Percentiles rank a stretch among this genome's conserved stretches.
Evolutionary conservation across 2,797 vertebrate species (phyloP).

Genomic region (Limosa lapponica): DNA sequence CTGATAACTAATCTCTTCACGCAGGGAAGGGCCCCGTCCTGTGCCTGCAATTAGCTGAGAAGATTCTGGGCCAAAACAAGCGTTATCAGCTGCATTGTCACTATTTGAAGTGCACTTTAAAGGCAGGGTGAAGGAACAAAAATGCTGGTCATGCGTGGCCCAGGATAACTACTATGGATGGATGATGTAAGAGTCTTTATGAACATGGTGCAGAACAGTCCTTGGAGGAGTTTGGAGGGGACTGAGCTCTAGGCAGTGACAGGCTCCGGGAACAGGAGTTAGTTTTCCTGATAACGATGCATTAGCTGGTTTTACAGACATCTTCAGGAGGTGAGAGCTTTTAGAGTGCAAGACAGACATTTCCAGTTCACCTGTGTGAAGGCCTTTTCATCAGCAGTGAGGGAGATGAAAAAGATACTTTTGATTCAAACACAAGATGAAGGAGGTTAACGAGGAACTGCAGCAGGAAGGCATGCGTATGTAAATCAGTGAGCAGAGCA

Average conservation of each 20-base stretch:
- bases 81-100: background rate
- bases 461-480: background rate
- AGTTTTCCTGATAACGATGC: background rate
- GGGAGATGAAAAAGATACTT: background rate
- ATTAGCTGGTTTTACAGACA: background rate
- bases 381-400: background rate
- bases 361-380: slow-evolving; percentile 1
- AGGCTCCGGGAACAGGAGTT: background rate
- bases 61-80: background rate
- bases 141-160: background rate
- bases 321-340: background rate
- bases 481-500: background rate
- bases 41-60: background rate
- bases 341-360: background rate
- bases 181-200: background rate
- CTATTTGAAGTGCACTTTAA: background rate
- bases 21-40: background rate
- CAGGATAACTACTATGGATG: background rate
- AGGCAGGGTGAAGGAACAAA: background rate
- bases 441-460: background rate
- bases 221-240: background rate
- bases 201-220: background rate
- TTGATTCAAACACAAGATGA: background rate
- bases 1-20: background rate
- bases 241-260: background rate